Conservation (phyloP, 2,797 vertebrate species). For the Urocyon cinereoargenteus region DNA sequence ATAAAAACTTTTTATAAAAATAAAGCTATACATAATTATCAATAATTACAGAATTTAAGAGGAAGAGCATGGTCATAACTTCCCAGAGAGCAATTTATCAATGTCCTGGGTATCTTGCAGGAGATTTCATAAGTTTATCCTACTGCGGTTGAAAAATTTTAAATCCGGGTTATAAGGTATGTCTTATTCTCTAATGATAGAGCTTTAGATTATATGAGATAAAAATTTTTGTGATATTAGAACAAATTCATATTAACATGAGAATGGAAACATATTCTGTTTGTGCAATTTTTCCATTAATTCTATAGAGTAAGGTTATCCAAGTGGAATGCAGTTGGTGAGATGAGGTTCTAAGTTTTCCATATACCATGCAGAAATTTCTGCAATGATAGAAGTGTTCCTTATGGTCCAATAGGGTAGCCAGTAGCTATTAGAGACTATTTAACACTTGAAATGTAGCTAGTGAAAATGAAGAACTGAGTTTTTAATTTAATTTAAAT, state of each 20-base stretch:
- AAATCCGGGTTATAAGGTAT: background rate
- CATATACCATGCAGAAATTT: background rate
- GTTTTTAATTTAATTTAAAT: conserved; percentile 2
- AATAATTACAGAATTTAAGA: background rate
- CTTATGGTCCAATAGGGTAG: background rate
- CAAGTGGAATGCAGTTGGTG: background rate
- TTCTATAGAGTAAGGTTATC: background rate
- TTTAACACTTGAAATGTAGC: background rate
- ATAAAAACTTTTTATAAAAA: background rate
- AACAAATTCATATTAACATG: background rate
- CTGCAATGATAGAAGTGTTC: background rate
- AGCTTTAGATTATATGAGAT: background rate
- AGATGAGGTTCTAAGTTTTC: background rate
- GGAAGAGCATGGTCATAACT: background rate
- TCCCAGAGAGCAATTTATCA: background rate
- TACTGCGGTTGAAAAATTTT: background rate
- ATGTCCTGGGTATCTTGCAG: background rate
- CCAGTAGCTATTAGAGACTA: background rate
- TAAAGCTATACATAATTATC: background rate
- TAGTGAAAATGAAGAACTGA: background rate
- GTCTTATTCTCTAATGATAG: background rate
- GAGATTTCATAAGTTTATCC: background rate
- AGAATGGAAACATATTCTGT: background rate
- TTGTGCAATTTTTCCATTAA: background rate
- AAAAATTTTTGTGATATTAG: background rate